These are phyloP conservation scores for Poecilia wingei DNA, from an alignment of 2,797 vertebrate species.

Conservation along the genomic window DNA sequence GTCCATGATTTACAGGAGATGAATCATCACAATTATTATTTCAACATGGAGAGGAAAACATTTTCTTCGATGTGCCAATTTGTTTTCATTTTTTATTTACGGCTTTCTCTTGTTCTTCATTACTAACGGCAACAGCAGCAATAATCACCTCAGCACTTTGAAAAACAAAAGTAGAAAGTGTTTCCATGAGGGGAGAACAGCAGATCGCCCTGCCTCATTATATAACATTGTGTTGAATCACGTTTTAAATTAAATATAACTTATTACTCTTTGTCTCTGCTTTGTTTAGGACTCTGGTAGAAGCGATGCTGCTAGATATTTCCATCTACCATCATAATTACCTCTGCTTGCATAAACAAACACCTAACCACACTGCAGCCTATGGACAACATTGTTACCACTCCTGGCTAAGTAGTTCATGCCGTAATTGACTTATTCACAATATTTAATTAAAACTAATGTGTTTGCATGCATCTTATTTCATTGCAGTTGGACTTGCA, in stretches of 20 bases:
- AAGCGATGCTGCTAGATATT: background rate
- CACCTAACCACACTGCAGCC: background rate
- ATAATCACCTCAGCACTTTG: background rate
- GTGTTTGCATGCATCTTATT: background rate
- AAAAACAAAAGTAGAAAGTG: background rate
- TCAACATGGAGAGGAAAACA: conserved; percentile 1
- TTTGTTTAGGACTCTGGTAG: background rate
- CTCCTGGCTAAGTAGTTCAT: background rate
- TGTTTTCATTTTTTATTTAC: conserved; percentile 10
- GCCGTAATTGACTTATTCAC: background rate
- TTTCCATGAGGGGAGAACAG: background rate
- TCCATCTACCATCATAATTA: background rate
- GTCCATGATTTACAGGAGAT: conserved; percentile 10
- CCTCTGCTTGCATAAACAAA: background rate
- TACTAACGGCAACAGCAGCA: background rate
- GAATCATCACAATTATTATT: conserved; percentile 7
- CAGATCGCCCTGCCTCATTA: background rate
- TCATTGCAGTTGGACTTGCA: background rate
- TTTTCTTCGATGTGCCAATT: background rate
- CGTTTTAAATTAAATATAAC: background rate
- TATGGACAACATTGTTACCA: background rate
- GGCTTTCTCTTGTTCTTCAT: background rate
- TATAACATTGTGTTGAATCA: background rate
- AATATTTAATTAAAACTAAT: background rate
- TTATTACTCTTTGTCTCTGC: conserved; percentile 3